Percentiles rank a stretch among this genome's conserved stretches.
These are phyloP conservation scores for Sceliomorpha sp. DNA, from an alignment of 2,888 invertebrate species.

Conservation along the genomic window DNA sequence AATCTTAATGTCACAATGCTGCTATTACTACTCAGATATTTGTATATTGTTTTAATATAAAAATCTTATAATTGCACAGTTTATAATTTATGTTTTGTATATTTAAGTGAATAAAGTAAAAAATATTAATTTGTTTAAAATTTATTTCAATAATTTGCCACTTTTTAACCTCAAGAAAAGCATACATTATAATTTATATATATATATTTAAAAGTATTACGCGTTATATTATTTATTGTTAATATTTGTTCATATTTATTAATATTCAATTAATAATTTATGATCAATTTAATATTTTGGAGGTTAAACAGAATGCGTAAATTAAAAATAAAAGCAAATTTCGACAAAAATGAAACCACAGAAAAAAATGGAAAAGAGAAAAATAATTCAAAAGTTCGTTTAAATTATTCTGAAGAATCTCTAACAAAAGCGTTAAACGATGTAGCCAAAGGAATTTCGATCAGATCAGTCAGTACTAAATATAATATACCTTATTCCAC, in stretches of 20 bases:
- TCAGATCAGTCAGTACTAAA: constrained; percentile 6
- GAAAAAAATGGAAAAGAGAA: constrained; percentile 1
- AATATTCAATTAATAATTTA: too few relatives aligned
- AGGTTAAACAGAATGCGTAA: constrained; percentile 4
- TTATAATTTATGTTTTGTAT: neutral
- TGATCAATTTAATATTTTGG: constrained; percentile 1
- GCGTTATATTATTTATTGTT: too few relatives aligned
- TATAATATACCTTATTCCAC: constrained; percentile 6
- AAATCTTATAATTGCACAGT: neutral
- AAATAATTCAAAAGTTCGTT: neutral
- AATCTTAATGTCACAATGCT: neutral
- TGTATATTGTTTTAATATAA: neutral
- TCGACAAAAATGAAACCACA: too few relatives aligned
- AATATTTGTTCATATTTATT: too few relatives aligned
- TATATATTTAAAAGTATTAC: too few relatives aligned
- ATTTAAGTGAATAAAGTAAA: neutral
- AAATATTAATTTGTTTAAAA: constrained; percentile 3
- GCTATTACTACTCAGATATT: constrained; percentile 1
- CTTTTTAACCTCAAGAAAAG: too few relatives aligned
- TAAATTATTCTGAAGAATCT: constrained; percentile 1
- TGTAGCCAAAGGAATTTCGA: constrained; percentile 2
- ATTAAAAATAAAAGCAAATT: neutral
- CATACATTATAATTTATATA: too few relatives aligned
- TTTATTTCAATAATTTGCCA: neutral
- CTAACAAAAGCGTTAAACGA: neutral